phyloP scores from a whole-genome alignment of 2,113 vertebrate species.

The Pavo muticus region DNA sequence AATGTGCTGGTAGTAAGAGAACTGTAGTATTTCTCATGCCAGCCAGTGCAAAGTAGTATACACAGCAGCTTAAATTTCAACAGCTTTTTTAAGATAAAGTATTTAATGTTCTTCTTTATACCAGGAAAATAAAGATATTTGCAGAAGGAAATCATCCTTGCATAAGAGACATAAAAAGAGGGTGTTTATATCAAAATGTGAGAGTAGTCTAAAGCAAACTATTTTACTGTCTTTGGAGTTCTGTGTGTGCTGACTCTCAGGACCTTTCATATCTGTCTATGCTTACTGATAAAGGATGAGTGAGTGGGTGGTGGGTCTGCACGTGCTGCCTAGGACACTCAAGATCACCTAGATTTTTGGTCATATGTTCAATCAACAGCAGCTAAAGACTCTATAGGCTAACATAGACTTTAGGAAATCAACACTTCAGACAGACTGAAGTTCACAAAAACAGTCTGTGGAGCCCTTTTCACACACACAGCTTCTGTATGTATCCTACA shows the following conservation, averaged over 20 bases:
- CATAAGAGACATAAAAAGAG: neutral
- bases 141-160: neutral
- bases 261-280: neutral
- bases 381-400: neutral
- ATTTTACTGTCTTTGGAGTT: neutral
- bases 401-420: neutral
- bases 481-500: neutral
- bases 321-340: neutral
- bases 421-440: neutral
- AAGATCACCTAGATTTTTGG: neutral
- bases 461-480: neutral
- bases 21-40: neutral
- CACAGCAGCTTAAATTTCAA: neutral
- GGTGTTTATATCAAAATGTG: neutral
- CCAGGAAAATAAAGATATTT: neutral
- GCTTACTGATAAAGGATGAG: neutral
- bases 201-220: neutral
- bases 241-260: neutral
- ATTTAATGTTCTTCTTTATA: neutral
- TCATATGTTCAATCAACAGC: neutral
- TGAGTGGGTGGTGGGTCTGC: fast-evolving
- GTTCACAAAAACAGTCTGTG: neutral
- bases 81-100: neutral
- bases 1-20: neutral
- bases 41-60: neutral